These are phyloP conservation scores for Epistrophe eligans DNA, from an alignment of 2,888 invertebrate genomes.

Conservation along the genomic window DNA sequence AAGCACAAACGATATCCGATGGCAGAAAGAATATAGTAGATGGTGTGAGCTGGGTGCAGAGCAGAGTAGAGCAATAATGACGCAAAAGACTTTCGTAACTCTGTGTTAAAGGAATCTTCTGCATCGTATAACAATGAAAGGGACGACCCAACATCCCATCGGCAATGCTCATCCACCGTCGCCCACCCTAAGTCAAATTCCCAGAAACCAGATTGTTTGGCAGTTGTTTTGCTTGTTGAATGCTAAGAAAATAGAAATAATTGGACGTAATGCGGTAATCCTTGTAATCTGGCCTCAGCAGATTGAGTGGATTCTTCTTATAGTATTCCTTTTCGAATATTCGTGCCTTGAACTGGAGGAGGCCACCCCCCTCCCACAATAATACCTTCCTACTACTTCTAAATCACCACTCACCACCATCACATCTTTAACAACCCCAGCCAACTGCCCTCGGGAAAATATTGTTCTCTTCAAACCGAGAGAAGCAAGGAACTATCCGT, in stretches of 20 bases:
- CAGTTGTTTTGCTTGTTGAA: conserved; percentile 77
- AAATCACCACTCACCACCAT: conserved; percentile 5
- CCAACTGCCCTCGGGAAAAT: conserved; percentile 40
- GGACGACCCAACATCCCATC: conserved; percentile 4
- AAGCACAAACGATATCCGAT: conserved; percentile 54
- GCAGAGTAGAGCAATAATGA: conserved; percentile 61
- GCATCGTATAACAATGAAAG: conserved; percentile 66
- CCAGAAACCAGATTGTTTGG: conserved; percentile 72
- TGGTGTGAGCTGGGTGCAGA: conserved; percentile 8
- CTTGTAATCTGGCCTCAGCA: conserved; percentile 77
- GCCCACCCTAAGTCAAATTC: conserved; percentile 43
- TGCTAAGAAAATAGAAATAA: conserved; percentile 77
- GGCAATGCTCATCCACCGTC: background rate
- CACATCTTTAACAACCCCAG: conserved; percentile 2
- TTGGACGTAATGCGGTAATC: conserved; percentile 78
- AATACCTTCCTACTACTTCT: background rate
- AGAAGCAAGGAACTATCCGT: conserved; percentile 66
- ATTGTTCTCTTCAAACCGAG: conserved; percentile 46
- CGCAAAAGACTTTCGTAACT: conserved; percentile 61
- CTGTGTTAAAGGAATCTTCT: conserved; percentile 43
- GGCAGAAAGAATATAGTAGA: conserved; percentile 1
- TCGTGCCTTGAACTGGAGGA: conserved; percentile 41
- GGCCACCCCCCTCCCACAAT: conserved; percentile 15
- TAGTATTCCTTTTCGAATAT: conserved; percentile 36
- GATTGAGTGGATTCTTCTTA: conserved; percentile 72